Percentiles rank a stretch among this genome's conserved stretches.
Conservation (phyloP, 2,888 invertebrate genomes). For the Stictocephala bisonia region DNA sequence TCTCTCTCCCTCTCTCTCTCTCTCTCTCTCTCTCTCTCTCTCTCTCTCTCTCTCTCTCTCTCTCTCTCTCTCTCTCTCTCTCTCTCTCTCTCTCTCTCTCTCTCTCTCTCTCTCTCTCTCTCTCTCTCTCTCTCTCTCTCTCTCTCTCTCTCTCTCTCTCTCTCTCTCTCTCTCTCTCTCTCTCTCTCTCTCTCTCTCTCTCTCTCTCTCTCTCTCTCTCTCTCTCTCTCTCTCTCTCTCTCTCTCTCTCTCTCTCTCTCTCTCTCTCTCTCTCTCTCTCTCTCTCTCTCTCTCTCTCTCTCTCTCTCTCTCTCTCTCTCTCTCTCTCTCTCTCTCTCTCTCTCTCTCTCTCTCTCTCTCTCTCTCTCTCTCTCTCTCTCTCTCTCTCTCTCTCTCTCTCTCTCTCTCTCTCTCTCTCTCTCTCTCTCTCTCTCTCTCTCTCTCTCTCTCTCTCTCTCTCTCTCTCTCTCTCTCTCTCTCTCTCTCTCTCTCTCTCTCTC, state of each 20-base stretch:
- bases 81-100: too few species aligned
- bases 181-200: background rate
- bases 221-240: constrained; percentile 28
- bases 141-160: too few species aligned
- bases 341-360: background rate
- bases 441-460: constrained; percentile 2
- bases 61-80: too few species aligned
- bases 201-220: constrained; percentile 34
- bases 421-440: constrained; percentile 1
- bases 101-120: too few species aligned
- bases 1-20: too few species aligned
- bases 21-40: too few species aligned
- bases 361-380: background rate
- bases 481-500: constrained; percentile 9
- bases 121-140: too few species aligned
- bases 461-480: constrained; percentile 4
- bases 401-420: background rate
- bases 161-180: constrained; percentile 9
- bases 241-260: constrained; percentile 8
- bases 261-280: constrained; percentile 18
- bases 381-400: background rate
- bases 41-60: too few species aligned
- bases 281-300: constrained; percentile 7
- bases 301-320: constrained; percentile 15
- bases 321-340: constrained; percentile 5